Conservation (phyloP, 2,888 invertebrate species). For the Augochlorella aurata region DNA sequence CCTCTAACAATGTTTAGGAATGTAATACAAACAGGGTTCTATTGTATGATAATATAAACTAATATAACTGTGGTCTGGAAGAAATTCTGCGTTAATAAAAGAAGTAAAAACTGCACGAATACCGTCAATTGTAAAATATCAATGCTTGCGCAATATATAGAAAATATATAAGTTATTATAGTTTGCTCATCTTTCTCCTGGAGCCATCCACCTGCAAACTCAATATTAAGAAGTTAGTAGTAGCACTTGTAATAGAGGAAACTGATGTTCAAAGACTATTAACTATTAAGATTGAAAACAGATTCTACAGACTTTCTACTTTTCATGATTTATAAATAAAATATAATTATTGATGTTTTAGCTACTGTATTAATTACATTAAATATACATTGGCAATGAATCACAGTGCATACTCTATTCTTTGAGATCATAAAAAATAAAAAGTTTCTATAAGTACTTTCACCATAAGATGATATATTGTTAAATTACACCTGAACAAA, state of each 20-base stretch:
- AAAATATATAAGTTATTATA: constrained; percentile 56
- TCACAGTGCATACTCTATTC: neutral
- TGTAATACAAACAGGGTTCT: constrained; percentile 54
- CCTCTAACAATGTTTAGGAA: constrained; percentile 59
- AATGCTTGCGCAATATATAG: constrained; percentile 50
- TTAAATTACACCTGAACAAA: neutral
- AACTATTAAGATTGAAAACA: constrained; percentile 18
- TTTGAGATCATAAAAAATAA: neutral
- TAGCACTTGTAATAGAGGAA: constrained; percentile 37
- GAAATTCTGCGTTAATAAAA: constrained; percentile 65
- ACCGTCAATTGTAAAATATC: constrained; percentile 67
- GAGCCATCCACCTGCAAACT: constrained; percentile 78
- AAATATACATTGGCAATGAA: neutral
- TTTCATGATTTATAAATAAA: neutral
- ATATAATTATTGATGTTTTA: neutral
- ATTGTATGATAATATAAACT: constrained; percentile 55
- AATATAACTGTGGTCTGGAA: constrained; percentile 69
- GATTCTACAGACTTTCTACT: neutral
- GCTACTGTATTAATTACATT: neutral
- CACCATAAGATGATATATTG: neutral
- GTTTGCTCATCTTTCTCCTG: constrained; percentile 66
- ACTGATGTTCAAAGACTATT: constrained; percentile 56
- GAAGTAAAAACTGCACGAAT: constrained; percentile 39
- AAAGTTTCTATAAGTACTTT: neutral
- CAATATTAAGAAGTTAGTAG: constrained; percentile 74